A percentile compares a stretch with the other conserved stretches of the same genome.
These are phyloP conservation scores for Deladenus siricidicola DNA, from an alignment of 2,888 invertebrate genomes.

Conservation along the genomic window DNA sequence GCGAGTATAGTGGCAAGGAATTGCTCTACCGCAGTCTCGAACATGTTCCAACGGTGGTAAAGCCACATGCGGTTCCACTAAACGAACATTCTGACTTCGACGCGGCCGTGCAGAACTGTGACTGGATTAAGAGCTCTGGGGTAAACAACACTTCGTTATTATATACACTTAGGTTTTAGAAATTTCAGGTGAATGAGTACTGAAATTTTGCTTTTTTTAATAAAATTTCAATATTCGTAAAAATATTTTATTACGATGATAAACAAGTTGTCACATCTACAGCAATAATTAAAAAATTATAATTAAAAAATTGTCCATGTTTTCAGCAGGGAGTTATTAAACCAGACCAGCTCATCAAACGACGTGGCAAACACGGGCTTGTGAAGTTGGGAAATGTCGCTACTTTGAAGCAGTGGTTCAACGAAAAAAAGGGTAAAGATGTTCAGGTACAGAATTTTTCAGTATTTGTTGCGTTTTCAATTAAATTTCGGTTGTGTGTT, in stretches of 20 bases:
- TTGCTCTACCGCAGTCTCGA: conserved; percentile 45
- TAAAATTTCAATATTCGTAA: neutral
- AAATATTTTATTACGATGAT: neutral
- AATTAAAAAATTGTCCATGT: too few species aligned
- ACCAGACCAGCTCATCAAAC: conserved; percentile 95
- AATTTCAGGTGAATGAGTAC: neutral
- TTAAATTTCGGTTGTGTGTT: conserved; percentile 5
- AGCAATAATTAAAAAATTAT: too few species aligned
- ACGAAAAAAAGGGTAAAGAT: conserved; percentile 60
- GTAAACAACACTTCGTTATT: too few species aligned
- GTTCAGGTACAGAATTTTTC: conserved; percentile 22
- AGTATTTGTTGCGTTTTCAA: neutral
- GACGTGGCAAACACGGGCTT: conserved; percentile 89
- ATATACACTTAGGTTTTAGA: too few species aligned
- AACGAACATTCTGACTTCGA: conserved; percentile 38
- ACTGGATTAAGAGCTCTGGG: conserved; percentile 44
- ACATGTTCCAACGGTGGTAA: conserved; percentile 31
- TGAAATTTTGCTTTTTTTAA: too few species aligned
- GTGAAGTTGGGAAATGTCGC: conserved; percentile 85
- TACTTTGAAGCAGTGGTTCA: conserved; percentile 75
- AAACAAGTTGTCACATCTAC: too few species aligned
- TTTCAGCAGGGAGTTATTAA: conserved; percentile 84
- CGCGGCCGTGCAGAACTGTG: conserved; percentile 26
- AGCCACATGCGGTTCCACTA: conserved; percentile 41
- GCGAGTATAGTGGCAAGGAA: conserved; percentile 49